Conservation (phyloP, 2,797 vertebrate species). For the Crenuchus spilurus region DNA sequence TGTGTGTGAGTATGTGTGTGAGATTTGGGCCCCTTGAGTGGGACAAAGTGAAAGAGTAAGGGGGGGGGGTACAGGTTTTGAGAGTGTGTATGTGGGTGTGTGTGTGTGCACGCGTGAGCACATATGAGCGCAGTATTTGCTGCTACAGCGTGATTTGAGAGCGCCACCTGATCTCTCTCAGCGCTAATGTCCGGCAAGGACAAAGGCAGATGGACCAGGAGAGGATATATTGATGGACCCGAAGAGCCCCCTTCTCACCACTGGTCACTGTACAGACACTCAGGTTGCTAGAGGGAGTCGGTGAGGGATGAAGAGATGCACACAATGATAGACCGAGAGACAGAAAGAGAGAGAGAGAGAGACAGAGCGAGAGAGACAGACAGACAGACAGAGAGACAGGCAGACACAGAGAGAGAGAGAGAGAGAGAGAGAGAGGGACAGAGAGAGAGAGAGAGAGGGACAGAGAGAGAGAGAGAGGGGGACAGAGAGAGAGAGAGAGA, state of each 20-base stretch:
- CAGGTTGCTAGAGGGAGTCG: conserved; percentile 40
- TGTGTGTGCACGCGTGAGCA: conserved; percentile 19
- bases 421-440: no score
- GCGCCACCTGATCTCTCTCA: conserved; percentile 13
- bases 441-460: no score
- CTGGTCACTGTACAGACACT: conserved; percentile 25
- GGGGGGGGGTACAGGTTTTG: not conserved
- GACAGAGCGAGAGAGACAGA: conserved; percentile 64
- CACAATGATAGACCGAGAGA: conserved; percentile 49
- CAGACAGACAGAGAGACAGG: no score
- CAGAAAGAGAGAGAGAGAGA: conserved; percentile 51
- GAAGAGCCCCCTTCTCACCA: not conserved
- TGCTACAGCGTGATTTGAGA: not conserved
- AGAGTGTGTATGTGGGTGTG: not conserved
- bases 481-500: no score
- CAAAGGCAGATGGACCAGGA: conserved; percentile 8
- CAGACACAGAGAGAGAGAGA: no score
- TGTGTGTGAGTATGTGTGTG: conserved; percentile 54
- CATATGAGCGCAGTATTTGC: conserved; percentile 10
- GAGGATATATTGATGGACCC: conserved; percentile 27
- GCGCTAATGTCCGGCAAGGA: not conserved
- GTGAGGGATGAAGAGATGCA: conserved; percentile 54
- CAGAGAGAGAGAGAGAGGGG: no score
- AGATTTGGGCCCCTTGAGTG: conserved; percentile 17
- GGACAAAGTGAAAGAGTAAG: conserved; percentile 10